Percentiles rank a stretch among this genome's conserved stretches.
Conservation (phyloP, 2,797 vertebrate genomes). For the Nannoperca obscura region DNA sequence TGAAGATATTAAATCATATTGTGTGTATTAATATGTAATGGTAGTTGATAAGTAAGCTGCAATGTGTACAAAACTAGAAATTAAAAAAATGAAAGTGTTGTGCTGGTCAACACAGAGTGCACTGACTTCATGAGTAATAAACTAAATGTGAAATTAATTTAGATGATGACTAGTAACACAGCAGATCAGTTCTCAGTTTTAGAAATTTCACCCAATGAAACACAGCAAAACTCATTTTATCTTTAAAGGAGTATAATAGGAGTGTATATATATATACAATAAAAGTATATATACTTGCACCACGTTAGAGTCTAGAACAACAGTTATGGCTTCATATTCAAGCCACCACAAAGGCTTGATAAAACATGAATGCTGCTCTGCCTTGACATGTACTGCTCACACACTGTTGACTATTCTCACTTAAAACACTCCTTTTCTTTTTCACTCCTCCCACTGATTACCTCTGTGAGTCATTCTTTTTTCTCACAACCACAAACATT, state of each 20-base stretch:
- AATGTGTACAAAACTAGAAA: not conserved
- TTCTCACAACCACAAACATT: not conserved
- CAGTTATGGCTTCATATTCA: not conserved
- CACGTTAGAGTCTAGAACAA: not conserved
- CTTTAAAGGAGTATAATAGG: too few species aligned
- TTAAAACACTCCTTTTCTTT: not conserved
- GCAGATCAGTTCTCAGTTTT: not conserved
- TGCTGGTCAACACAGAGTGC: not conserved
- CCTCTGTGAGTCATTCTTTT: not conserved
- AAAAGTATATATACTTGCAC: too few species aligned
- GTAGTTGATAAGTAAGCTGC: not conserved
- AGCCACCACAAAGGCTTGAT: not conserved
- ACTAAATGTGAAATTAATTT: not conserved
- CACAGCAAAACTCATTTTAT: not conserved
- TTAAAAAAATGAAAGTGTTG: not conserved
- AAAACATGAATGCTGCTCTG: not conserved
- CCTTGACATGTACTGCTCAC: constrained; percentile 24
- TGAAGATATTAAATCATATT: not conserved
- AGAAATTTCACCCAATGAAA: not conserved
- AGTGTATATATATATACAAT: too few species aligned
- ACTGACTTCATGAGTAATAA: not conserved
- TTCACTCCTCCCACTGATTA: not conserved
- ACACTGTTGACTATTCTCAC: not conserved
- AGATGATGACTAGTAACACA: not conserved
- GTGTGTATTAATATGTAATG: not conserved